Conservation (phyloP, 2,113 vertebrate genomes). For the Lichenostomus cassidix region DNA sequence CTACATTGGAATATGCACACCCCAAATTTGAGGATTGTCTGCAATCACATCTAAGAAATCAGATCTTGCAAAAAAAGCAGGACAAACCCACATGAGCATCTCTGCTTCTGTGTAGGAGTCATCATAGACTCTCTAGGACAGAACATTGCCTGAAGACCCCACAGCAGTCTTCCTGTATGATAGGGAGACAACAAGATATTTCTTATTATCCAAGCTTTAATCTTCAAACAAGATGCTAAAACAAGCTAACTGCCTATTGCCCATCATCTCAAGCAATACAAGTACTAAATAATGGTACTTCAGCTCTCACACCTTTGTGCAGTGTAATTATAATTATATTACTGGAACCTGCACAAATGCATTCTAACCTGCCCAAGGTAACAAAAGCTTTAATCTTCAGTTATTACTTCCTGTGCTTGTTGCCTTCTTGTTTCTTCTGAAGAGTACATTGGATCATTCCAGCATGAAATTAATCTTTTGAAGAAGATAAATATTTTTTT, state of each 20-base stretch:
- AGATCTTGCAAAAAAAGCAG: rapidly evolving
- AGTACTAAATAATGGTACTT: neutral
- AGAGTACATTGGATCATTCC: neutral
- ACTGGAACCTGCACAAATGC: neutral
- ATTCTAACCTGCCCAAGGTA: neutral
- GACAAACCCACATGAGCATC: neutral
- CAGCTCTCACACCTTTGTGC: neutral
- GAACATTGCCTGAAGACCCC: neutral
- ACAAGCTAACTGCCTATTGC: neutral
- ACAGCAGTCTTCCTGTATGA: neutral
- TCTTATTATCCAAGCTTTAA: slow-evolving; percentile 4
- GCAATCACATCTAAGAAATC: neutral
- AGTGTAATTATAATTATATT: slow-evolving; percentile 19
- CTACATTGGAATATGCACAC: rapidly evolving
- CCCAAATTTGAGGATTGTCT: neutral
- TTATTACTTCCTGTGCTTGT: neutral
- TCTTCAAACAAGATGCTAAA: slow-evolving; percentile 32
- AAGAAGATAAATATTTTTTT: neutral
- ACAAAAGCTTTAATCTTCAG: slow-evolving; percentile 41
- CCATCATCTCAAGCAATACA: neutral
- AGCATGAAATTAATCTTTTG: slow-evolving; percentile 6
- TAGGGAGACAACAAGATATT: neutral
- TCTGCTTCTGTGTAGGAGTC: neutral
- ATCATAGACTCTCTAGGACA: neutral
- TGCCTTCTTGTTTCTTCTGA: neutral